Conservation (phyloP, 1,140 invertebrate species). For the Nasonia vitripennis region DNA sequence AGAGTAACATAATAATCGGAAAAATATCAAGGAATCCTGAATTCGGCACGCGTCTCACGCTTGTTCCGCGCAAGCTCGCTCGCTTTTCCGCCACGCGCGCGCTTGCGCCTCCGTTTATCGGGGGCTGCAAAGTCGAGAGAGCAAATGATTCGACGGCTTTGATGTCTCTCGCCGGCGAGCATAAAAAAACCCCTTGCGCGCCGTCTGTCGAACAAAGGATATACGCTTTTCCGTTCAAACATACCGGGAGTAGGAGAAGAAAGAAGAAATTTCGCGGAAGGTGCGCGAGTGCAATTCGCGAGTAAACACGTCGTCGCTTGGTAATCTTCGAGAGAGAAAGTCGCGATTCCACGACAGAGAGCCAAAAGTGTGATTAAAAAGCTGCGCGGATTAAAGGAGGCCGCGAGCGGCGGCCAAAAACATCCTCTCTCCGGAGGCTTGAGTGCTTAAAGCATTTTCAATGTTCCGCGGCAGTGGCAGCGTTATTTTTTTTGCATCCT, state of each 20-base stretch:
- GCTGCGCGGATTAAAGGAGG: not conserved
- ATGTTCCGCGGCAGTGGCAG: constrained; percentile 7
- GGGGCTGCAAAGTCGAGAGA: not conserved
- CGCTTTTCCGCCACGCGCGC: not conserved
- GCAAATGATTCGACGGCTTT: constrained; percentile 11
- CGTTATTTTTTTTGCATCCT: constrained; percentile 2
- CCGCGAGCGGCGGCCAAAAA: constrained; percentile 23
- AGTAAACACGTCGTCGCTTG: too few species aligned
- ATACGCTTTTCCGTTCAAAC: too few species aligned
- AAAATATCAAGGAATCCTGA: not conserved
- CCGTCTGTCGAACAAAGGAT: too few species aligned
- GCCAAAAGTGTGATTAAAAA: not conserved
- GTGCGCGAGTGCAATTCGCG: too few species aligned
- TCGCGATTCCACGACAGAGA: too few species aligned
- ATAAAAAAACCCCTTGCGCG: too few species aligned
- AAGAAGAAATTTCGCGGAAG: too few species aligned
- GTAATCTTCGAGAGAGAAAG: not conserved
- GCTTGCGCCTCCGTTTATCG: not conserved
- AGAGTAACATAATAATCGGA: not conserved
- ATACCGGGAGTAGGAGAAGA: too few species aligned
- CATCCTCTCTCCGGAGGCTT: constrained; percentile 33
- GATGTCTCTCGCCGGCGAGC: not conserved
- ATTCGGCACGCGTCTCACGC: not conserved
- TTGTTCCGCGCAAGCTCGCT: not conserved
- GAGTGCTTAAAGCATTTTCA: constrained; percentile 40